Evolutionary conservation across 2,113 vertebrate species (phyloP), one percentile per base, ranked within the genome.

Genomic region (Papio anubis): DNA sequence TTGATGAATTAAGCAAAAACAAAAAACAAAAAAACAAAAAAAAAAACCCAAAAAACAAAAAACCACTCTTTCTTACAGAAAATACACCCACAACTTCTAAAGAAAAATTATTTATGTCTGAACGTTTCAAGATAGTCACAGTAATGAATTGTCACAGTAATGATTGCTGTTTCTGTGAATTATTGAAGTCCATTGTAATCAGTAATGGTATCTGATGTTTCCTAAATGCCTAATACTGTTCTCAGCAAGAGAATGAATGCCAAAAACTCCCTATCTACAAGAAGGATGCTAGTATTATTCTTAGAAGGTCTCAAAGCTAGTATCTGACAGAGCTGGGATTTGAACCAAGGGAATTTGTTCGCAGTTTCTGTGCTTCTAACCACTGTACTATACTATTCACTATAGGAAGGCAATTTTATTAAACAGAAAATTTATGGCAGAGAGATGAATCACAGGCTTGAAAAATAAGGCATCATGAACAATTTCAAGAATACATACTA

Each of bases 1-100:
- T 75, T 94, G 94, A 94, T 55, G 92, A 97, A 96, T 93, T 93
- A 96, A 96, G 96, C 32, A 96, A 93, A 97, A 96, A 96, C 93
- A 96, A 95, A 17, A n/a, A 17, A 17, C 7, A 43, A 20, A 48
- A 48, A 76, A 32, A 14, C 38, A 95, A 95, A 94, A 96, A 95
- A 94, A 96, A 94, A 96, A 87, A 96, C 95, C 45, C 45, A 9
- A 96, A 94, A 96, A 96, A 96, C 93, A 94, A 17, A 17, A 17
- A 18, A 14, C 52, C 96, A 95, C 16, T 94, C 64, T 68, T 88
- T 96, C 94, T 94, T 80, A 70, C 6, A 61, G 73, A 97, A 97
- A 97, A 95, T 90, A 97, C 90, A 94, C 91, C 97, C 94, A 96
- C 92, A 93, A 50, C 90, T 96, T 91, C 73, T 68, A 94, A 91